Conservation (phyloP, 2,888 invertebrate species). For the Parnassius mnemosyne region DNA sequence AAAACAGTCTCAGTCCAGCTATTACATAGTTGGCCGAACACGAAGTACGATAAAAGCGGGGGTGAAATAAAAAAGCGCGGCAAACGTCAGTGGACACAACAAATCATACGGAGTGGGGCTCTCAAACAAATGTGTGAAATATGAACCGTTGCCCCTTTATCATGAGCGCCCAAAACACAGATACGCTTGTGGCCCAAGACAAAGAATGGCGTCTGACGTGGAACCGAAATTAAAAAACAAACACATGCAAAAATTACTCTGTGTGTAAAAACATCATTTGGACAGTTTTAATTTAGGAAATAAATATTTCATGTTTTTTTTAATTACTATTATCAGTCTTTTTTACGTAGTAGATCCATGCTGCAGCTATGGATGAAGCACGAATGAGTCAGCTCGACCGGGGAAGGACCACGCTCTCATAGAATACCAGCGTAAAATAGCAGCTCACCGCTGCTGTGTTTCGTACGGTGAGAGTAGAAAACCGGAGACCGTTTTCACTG, state of each 20-base stretch:
- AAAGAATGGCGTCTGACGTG: slow-evolving; percentile 21
- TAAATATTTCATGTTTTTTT: too few species aligned
- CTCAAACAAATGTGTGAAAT: slow-evolving; percentile 66
- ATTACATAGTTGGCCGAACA: slow-evolving; percentile 13
- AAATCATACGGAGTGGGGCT: slow-evolving; percentile 51
- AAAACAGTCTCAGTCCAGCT: slow-evolving; percentile 24
- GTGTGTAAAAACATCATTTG: too few species aligned
- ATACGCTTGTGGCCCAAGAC: slow-evolving; percentile 49
- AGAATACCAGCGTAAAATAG: too few species aligned
- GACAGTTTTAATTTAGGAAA: too few species aligned
- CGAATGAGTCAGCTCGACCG: too few species aligned
- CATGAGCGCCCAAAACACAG: slow-evolving; percentile 51
- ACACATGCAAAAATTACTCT: background rate
- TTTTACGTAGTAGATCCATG: too few species aligned
- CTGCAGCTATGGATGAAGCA: too few species aligned
- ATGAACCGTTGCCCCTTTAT: slow-evolving; percentile 57
- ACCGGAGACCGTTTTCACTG: too few species aligned
- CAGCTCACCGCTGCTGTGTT: too few species aligned
- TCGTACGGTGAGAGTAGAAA: too few species aligned
- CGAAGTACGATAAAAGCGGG: slow-evolving; percentile 19
- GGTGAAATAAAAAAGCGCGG: slow-evolving; percentile 41
- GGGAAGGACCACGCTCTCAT: too few species aligned
- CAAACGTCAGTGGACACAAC: slow-evolving; percentile 50
- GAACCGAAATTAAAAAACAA: slow-evolving; percentile 13
- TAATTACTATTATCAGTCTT: too few species aligned